phyloP scores from a whole-genome alignment of 1,140 invertebrate species.

The Reticulitermes speratus region DNA sequence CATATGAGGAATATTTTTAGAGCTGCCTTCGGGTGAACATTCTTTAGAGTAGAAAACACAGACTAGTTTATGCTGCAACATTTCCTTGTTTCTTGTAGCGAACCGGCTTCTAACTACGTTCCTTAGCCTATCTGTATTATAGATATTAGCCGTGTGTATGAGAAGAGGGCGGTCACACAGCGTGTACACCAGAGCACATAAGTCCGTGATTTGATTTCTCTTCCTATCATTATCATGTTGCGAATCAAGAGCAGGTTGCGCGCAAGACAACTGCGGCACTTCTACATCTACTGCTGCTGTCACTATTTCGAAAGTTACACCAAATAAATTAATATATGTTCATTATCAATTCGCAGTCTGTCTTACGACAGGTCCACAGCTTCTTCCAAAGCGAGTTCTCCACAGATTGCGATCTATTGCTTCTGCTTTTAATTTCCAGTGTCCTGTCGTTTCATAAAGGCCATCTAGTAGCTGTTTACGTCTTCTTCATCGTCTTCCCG shows the following conservation, averaged over 20 bases:
- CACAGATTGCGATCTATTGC: too few relatives aligned
- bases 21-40: background rate
- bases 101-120: background rate
- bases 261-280: background rate
- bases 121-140: background rate
- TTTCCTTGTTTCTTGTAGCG: background rate
- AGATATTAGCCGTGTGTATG: background rate
- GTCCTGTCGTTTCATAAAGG: too few relatives aligned
- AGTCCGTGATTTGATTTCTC: slow-evolving; percentile 6
- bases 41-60: background rate
- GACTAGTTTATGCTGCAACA: background rate
- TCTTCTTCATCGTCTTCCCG: too few relatives aligned
- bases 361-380: too few relatives aligned
- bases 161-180: background rate
- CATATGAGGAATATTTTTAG: background rate
- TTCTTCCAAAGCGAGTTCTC: too few relatives aligned
- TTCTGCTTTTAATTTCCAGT: too few relatives aligned
- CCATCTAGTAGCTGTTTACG: too few relatives aligned
- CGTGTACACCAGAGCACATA: background rate
- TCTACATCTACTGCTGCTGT: background rate
- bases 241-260: background rate
- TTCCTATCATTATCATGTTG: background rate
- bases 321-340: background rate
- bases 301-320: background rate
- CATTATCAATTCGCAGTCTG: background rate